phyloP scores from a whole-genome alignment of 2,888 invertebrate genomes.

The Nomada fabriciana region DNA sequence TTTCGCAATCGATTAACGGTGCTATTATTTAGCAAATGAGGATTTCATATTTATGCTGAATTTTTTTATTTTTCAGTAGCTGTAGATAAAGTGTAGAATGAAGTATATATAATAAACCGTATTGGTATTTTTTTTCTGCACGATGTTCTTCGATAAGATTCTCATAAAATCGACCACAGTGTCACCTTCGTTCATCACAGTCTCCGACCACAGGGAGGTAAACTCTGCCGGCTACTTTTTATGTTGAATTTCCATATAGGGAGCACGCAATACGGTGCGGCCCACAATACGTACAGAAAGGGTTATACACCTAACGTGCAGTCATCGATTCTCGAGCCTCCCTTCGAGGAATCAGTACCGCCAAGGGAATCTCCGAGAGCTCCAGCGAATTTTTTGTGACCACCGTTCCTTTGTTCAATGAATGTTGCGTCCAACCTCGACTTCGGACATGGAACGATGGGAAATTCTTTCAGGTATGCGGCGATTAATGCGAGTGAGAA shows the following conservation, averaged over 20 bases:
- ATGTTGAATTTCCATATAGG: constrained; percentile 76
- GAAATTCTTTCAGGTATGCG: neutral
- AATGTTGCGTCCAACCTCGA: constrained; percentile 14
- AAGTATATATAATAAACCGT: neutral
- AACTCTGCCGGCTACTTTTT: constrained; percentile 76
- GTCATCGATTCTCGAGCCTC: constrained; percentile 67
- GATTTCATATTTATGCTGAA: too few species aligned
- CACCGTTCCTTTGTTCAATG: constrained; percentile 43
- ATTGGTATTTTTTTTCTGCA: neutral
- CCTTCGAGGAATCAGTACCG: constrained; percentile 70
- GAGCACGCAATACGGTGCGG: constrained; percentile 71
- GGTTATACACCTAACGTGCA: constrained; percentile 67
- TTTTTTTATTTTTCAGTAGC: too few species aligned
- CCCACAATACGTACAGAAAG: constrained; percentile 68
- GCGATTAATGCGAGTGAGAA: neutral
- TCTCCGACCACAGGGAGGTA: constrained; percentile 73
- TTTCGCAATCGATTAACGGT: too few species aligned
- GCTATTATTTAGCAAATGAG: too few species aligned
- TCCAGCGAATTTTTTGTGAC: constrained; percentile 33
- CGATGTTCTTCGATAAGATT: constrained; percentile 63
- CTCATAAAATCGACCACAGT: constrained; percentile 54
- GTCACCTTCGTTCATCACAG: constrained; percentile 63
- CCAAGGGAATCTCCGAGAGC: constrained; percentile 69
- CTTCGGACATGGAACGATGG: constrained; percentile 13
- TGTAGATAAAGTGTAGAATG: too few species aligned